Evolutionary conservation across 2,113 vertebrate genomes (phyloP).

Genomic region (Prietella phreatophila): DNA sequence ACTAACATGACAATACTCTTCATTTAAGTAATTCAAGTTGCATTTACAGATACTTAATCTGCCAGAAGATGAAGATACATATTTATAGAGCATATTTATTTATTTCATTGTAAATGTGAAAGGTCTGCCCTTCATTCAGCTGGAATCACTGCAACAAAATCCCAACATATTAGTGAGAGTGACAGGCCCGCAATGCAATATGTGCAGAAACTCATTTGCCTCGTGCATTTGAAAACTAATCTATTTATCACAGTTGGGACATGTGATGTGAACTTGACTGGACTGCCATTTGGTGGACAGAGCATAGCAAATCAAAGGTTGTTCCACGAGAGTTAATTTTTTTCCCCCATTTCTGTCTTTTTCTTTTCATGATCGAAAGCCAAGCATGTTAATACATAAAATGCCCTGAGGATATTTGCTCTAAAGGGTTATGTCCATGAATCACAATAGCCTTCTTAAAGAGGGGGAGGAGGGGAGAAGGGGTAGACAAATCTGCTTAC

Average conservation of each 20-base stretch:
- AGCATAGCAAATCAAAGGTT: slow-evolving; percentile 60
- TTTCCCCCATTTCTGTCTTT: slow-evolving; percentile 51
- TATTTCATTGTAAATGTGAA: slow-evolving; percentile 73
- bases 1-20: slow-evolving; percentile 54
- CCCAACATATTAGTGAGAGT: slow-evolving; percentile 71
- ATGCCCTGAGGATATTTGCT: slow-evolving; percentile 74
- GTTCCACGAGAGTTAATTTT: slow-evolving; percentile 61
- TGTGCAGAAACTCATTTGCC: slow-evolving; percentile 66
- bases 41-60: slow-evolving; percentile 70
- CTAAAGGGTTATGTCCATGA: slow-evolving; percentile 74
- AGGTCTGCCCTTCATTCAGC: slow-evolving; percentile 62
- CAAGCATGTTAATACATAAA: slow-evolving; percentile 77
- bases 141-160: slow-evolving; percentile 62
- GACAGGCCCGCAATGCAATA: slow-evolving; percentile 64
- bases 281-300: slow-evolving; percentile 64
- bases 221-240: slow-evolving; percentile 73
- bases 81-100: slow-evolving; percentile 69
- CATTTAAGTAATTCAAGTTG: slow-evolving; percentile 51
- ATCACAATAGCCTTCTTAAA: slow-evolving; percentile 79
- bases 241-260: slow-evolving; percentile 73
- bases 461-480: slow-evolving; percentile 48
- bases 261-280: slow-evolving; percentile 67
- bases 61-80: slow-evolving; percentile 61
- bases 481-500: slow-evolving; percentile 81
- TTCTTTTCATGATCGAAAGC: slow-evolving; percentile 64